Percentiles rank a stretch among this genome's conserved stretches.
phyloP scores from a whole-genome alignment of 2,888 invertebrate genomes.

The Hololepta plana region DNA sequence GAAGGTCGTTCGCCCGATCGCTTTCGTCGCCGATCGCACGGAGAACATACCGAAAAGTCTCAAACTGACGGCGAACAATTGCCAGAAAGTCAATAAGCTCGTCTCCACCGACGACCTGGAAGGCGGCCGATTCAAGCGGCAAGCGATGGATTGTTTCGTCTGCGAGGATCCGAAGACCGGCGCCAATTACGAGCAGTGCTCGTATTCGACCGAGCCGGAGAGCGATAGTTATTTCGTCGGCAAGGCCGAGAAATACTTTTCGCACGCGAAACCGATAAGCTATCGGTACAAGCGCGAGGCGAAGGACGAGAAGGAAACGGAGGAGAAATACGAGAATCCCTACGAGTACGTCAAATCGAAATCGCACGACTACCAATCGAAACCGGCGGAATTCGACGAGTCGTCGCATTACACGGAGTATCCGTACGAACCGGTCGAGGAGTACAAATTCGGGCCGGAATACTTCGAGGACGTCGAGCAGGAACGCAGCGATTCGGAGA shows the following conservation, averaged over 20 bases:
- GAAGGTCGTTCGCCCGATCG: too few relatives aligned
- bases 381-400: slow-evolving; percentile 35
- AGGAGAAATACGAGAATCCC: slow-evolving; percentile 29
- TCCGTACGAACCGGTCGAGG: slow-evolving; percentile 25
- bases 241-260: slow-evolving; percentile 19
- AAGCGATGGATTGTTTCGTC: slow-evolving; percentile 32
- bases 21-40: slow-evolving; percentile 14
- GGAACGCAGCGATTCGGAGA: slow-evolving; percentile 41
- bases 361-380: slow-evolving; percentile 25
- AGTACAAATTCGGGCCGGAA: slow-evolving; percentile 31
- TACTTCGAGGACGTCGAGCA: slow-evolving; percentile 36
- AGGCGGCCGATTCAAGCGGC: slow-evolving; percentile 14
- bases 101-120: slow-evolving; percentile 16
- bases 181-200: slow-evolving; percentile 37
- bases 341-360: slow-evolving; percentile 33
- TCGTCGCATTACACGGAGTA: too few relatives aligned
- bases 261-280: slow-evolving; percentile 14
- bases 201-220: slow-evolving; percentile 32
- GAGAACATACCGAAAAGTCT: slow-evolving; percentile 14
- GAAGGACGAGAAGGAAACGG: slow-evolving; percentile 23
- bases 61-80: too few relatives aligned
- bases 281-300: slow-evolving; percentile 26
- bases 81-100: slow-evolving; percentile 41
- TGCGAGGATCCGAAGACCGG: slow-evolving; percentile 35
- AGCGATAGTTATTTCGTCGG: slow-evolving; percentile 24